Percentiles rank a stretch among this genome's conserved stretches.
Evolutionary conservation across 2,888 invertebrate species (phyloP).

Genomic region (Agriopis leucophaearia): DNA sequence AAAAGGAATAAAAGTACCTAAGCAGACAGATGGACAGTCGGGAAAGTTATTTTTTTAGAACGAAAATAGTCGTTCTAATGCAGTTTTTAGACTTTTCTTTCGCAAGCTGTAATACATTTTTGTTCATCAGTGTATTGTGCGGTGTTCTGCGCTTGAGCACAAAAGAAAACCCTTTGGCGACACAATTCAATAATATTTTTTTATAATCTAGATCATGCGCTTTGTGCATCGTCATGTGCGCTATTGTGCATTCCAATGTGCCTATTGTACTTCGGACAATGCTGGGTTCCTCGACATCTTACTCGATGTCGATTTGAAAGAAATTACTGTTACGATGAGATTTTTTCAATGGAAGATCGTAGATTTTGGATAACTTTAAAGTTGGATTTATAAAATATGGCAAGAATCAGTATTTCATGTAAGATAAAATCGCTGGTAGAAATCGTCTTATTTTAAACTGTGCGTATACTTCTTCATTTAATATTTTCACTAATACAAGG

Average conservation of each 20-base stretch:
- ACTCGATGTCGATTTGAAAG: conserved; percentile 69
- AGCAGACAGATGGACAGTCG: too few relatives aligned
- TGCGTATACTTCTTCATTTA: too few relatives aligned
- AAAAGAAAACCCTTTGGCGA: conserved; percentile 77
- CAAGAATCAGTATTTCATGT: neutral
- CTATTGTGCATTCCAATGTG: conserved; percentile 30
- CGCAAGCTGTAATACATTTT: conserved; percentile 45
- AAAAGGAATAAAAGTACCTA: too few relatives aligned
- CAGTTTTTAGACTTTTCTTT: conserved; percentile 41
- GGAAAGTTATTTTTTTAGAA: too few relatives aligned
- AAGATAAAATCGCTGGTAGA: too few relatives aligned
- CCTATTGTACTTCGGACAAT: conserved; percentile 62
- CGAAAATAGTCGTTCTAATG: neutral
- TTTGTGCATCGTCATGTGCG: conserved; percentile 30
- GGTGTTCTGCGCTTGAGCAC: conserved; percentile 54
- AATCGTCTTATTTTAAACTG: too few relatives aligned
- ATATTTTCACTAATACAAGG: too few relatives aligned
- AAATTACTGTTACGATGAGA: conserved; percentile 41
- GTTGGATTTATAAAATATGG: neutral
- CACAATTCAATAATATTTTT: conserved; percentile 60
- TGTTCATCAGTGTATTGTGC: conserved; percentile 56
- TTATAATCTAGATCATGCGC: conserved; percentile 75
- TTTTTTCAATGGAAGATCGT: conserved; percentile 10
- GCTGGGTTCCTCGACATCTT: conserved; percentile 59
- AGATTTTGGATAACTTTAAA: neutral